Percentiles rank a stretch among this genome's conserved stretches.
Evolutionary conservation across 2,797 vertebrate species (phyloP).

Genomic region (Euthynnus affinis): DNA sequence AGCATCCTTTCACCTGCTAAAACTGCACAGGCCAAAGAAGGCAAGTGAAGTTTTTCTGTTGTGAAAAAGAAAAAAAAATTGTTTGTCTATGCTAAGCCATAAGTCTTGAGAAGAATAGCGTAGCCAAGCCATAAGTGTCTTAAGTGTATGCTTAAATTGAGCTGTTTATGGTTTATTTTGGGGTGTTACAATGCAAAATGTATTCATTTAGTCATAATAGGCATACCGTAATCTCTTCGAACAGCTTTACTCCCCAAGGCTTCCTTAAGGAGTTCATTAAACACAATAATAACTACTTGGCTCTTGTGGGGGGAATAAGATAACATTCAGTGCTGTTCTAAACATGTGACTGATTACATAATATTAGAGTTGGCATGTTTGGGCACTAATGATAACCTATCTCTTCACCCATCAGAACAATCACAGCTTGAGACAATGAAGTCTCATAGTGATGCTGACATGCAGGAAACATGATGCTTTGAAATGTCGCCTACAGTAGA

Average conservation of each 20-base stretch:
- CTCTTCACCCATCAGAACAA: constrained; percentile 30
- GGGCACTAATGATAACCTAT: constrained; percentile 9
- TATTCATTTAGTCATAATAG: neutral
- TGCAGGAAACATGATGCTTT: neutral
- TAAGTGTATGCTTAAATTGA: neutral
- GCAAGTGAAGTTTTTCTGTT: no score
- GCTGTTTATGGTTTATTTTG: neutral
- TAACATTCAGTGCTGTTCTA: neutral
- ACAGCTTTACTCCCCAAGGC: neutral
- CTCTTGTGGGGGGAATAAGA: neutral
- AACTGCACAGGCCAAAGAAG: no score
- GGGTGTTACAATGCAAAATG: neutral
- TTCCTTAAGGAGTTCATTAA: neutral
- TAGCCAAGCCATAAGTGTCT: neutral
- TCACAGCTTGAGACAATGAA: constrained; percentile 5
- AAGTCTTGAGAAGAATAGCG: no score
- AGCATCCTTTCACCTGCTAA: no score
- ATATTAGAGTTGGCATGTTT: constrained; percentile 1
- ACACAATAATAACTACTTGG: neutral
- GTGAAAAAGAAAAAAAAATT: no score
- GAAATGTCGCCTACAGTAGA: neutral
- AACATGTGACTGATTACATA: neutral
- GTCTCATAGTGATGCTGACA: constrained; percentile 20
- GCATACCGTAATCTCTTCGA: neutral
- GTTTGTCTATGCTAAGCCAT: neutral